Conservation (phyloP, 2,113 vertebrate genomes). For the Anser cygnoides region DNA sequence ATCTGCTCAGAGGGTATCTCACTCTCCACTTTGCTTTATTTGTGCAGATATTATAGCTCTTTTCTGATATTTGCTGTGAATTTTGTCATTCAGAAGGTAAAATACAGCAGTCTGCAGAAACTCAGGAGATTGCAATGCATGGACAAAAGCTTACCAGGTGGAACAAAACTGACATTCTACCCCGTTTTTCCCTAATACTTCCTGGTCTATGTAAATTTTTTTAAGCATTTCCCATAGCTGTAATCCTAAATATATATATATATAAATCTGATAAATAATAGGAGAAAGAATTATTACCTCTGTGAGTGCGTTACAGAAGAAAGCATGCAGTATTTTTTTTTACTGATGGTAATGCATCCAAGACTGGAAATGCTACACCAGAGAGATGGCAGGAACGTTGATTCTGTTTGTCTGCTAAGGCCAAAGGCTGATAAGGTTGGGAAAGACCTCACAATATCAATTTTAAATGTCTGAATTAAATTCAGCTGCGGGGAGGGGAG, state of each 20-base stretch:
- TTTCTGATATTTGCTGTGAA: neutral
- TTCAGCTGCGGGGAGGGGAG: neutral
- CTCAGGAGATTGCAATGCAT: neutral
- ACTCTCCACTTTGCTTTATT: neutral
- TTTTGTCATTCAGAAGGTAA: slow-evolving; percentile 2
- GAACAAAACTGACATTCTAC: neutral
- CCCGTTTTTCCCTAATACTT: neutral
- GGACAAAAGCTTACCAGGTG: neutral
- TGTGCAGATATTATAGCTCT: neutral
- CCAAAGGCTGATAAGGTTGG: neutral
- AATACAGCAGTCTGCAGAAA: neutral
- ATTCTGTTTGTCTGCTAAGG: neutral
- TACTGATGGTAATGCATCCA: neutral
- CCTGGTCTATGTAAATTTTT: neutral
- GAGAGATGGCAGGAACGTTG: neutral
- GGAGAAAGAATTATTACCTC: neutral
- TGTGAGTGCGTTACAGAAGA: neutral
- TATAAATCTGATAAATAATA: neutral
- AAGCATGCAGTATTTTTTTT: neutral
- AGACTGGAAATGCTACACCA: neutral
- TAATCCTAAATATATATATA: neutral
- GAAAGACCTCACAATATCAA: neutral
- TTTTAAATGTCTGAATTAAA: neutral
- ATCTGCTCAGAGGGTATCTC: neutral
- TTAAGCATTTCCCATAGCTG: neutral